phyloP scores from a whole-genome alignment of 2,113 vertebrate species.

The Ctenomys sociabilis region DNA sequence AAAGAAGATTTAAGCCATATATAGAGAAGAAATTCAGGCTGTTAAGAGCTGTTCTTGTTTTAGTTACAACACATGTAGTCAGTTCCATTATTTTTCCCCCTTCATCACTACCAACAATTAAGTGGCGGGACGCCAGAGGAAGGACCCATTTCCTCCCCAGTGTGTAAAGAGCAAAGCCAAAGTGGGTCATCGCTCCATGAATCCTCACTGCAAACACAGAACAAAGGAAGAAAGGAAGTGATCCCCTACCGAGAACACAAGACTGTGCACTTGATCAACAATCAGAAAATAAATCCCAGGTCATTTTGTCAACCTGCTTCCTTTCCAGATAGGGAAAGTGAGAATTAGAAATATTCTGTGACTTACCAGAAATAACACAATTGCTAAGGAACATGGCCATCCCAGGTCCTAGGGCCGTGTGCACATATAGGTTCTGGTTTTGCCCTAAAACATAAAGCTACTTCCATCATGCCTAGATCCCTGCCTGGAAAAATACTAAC shows the following conservation, averaged over 20 bases:
- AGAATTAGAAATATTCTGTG: background rate
- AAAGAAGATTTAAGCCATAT: conserved; percentile 39
- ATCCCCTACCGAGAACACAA: background rate
- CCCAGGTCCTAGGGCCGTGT: background rate
- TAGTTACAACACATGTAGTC: background rate
- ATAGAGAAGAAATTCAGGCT: background rate
- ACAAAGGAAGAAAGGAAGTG: background rate
- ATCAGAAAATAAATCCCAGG: background rate
- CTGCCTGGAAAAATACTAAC: background rate
- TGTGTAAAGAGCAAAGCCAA: background rate
- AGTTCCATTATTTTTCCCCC: background rate
- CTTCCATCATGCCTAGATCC: background rate
- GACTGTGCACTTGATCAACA: background rate
- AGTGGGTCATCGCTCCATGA: background rate
- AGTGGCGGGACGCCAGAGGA: background rate
- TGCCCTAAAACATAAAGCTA: background rate
- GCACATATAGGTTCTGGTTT: background rate
- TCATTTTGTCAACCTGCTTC: conserved; percentile 12
- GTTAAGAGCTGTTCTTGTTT: conserved; percentile 44
- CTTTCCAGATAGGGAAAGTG: background rate
- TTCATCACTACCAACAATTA: background rate
- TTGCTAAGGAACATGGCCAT: background rate
- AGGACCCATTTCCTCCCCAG: background rate
- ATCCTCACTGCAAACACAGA: conserved; percentile 27
- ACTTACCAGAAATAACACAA: background rate